Conservation (phyloP, 2,797 vertebrate species). For the Tadarida brasiliensis region DNA sequence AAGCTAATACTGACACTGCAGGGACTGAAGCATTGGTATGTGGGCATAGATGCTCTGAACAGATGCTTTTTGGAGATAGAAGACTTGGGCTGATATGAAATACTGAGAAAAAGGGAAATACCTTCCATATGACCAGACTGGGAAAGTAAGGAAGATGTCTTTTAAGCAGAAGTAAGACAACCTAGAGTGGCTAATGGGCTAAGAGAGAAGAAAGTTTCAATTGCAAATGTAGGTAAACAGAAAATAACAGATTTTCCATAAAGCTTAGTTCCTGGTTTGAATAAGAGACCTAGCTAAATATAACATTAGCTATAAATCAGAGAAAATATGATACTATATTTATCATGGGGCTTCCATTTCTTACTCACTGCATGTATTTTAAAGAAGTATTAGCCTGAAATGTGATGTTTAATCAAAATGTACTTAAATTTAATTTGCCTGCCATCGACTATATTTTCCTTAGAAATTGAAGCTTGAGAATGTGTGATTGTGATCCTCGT, state of each 20-base stretch:
- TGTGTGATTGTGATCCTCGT: background rate
- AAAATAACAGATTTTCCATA: background rate
- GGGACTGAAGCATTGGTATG: background rate
- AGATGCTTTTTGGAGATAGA: background rate
- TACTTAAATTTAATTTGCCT: background rate
- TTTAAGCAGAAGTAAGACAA: background rate
- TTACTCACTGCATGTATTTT: background rate
- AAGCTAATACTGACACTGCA: background rate
- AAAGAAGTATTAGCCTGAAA: background rate
- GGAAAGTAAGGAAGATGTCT: background rate
- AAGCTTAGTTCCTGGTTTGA: background rate
- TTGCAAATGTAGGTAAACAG: background rate
- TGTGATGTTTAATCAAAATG: conserved; percentile 15
- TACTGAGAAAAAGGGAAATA: background rate
- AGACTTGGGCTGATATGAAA: background rate
- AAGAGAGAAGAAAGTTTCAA: background rate
- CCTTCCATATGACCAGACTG: background rate
- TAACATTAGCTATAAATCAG: background rate
- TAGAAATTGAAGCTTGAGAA: background rate
- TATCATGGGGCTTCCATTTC: background rate
- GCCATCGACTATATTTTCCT: background rate
- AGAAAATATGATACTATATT: background rate
- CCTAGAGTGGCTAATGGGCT: background rate
- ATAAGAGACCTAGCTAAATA: background rate
- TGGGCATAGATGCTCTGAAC: background rate